Base-by-base conservation (phyloP, 2,888 invertebrate genomes). In the Herminia tarsipennalis region DNA sequence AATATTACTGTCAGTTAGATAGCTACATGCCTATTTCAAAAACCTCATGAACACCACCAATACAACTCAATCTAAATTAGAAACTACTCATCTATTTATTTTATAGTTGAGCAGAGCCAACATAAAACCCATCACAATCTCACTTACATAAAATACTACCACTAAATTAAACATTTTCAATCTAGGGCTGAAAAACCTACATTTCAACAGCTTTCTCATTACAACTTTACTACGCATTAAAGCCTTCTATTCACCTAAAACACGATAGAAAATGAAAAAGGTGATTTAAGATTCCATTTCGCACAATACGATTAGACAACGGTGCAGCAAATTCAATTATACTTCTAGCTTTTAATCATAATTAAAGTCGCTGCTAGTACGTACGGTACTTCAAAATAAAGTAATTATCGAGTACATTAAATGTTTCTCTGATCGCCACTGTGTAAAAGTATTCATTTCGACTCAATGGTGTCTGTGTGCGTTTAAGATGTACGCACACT, bases 381-480 rank as follows among this genome's bases (percentile, higher is more conserved):
- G 22, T 28, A 21, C 22, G 28, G 41, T 35, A 34, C 34, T 28
- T 34, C 16, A 41, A 16, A 43, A 42, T 45, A 41, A 43, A 52
- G 46, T 61, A 60, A 56, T 64, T 49, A 65, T 12, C 27, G 16
- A 38, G 30, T 9, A 35, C 28, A 51, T 55, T 49, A 65, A 36
- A 28, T 14, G 35, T 10, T 44, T 22, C 28, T 24, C 16, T 21
- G 55, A 68, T 70, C 56, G 65, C 68, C 58, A 64, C 61, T 51
- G 66, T 36, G 4, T 62, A 62, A 35, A 59, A 70, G 56, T 62
- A 62, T 60, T 60, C 59, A 65, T 73, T 74, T 63, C 53, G 21
- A 63, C 59, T 51, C 53, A 44, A 56, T 45, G 43, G 47, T 9
- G 17, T 32, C 17, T 20, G 10, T 20, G 10, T 41, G 30, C 5